Evolutionary conservation across 2,113 vertebrate species (phyloP).

Genomic region (Empidonax alnorum): DNA sequence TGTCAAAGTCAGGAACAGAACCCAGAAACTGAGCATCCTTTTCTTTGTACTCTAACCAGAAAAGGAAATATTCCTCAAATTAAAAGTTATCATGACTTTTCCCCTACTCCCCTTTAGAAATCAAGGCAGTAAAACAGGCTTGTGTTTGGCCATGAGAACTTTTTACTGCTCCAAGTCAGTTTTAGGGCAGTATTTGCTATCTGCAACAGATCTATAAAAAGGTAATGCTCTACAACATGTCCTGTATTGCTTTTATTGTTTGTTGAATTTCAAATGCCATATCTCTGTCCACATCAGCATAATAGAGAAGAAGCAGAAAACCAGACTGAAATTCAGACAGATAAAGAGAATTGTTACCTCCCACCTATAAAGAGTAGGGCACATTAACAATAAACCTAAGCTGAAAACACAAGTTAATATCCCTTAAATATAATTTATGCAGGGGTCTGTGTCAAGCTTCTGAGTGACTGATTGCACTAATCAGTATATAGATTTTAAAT

Average conservation of each 20-base stretch:
- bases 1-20: neutral
- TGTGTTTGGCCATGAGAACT: neutral
- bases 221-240: neutral
- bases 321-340: neutral
- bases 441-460: neutral
- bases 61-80: neutral
- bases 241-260: neutral
- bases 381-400: neutral
- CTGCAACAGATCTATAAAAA: neutral
- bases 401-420: neutral
- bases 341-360: neutral
- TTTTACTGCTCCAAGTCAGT: neutral
- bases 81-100: constrained; percentile 9
- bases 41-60: neutral
- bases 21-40: neutral
- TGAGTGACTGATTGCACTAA: neutral
- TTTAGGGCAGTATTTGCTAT: neutral
- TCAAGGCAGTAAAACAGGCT: neutral
- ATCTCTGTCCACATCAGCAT: neutral
- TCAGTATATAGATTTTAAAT: neutral
- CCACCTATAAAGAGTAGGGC: neutral
- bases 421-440: neutral
- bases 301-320: neutral
- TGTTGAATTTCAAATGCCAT: neutral
- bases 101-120: neutral